Conservation (phyloP, 1,140 invertebrate genomes). For the Papilio glaucus region DNA sequence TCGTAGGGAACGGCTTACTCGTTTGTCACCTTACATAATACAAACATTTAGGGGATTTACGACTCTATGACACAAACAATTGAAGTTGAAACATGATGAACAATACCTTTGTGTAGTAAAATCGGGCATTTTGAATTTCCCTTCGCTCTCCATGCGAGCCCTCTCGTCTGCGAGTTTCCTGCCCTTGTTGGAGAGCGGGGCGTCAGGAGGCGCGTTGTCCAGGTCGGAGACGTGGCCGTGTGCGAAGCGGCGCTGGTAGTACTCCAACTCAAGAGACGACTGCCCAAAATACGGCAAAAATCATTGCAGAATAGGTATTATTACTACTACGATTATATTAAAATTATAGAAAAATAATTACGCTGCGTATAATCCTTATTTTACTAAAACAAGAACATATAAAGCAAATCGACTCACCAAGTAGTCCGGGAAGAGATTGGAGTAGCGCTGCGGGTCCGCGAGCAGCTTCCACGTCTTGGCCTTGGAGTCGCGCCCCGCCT, state of each 20-base stretch:
- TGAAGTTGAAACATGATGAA: not conserved
- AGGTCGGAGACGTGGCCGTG: constrained; percentile 49
- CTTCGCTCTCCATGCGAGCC: not conserved
- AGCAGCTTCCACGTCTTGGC: constrained; percentile 96
- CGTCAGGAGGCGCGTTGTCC: constrained; percentile 45
- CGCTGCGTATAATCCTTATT: too few species aligned
- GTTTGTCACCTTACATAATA: too few species aligned
- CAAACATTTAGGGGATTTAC: too few species aligned
- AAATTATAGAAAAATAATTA: too few species aligned
- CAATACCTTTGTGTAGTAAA: not conserved
- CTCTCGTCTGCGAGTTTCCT: constrained; percentile 53
- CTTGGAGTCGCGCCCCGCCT: constrained; percentile 88
- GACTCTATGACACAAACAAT: too few species aligned
- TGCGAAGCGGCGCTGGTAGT: constrained; percentile 57
- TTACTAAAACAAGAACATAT: too few species aligned
- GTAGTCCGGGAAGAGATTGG: constrained; percentile 97
- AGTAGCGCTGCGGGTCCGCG: constrained; percentile 97
- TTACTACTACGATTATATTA: too few species aligned
- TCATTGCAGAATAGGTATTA: not conserved
- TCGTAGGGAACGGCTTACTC: too few species aligned
- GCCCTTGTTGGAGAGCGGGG: constrained; percentile 55
- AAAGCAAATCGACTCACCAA: constrained; percentile 57
- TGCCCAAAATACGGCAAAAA: constrained; percentile 41
- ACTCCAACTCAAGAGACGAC: constrained; percentile 65
- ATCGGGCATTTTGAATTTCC: not conserved